Conservation (phyloP, 2,113 vertebrate species). For the Tychaedon coryphoeus region DNA sequence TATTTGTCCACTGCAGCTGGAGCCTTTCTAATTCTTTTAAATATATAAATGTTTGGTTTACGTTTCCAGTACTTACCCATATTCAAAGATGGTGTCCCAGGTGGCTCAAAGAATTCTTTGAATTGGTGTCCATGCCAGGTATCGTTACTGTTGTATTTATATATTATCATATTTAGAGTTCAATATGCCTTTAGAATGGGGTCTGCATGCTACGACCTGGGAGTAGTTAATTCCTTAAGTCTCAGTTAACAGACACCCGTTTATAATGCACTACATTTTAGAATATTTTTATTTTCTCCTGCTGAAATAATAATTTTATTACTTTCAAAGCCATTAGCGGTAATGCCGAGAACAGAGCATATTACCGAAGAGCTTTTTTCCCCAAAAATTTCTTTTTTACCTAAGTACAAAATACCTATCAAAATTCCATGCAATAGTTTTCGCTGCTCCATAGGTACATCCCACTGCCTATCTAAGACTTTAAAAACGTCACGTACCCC, state of each 20-base stretch:
- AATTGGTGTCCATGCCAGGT: not conserved
- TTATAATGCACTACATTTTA: not conserved
- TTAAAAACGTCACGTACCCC: slow-evolving; percentile 2
- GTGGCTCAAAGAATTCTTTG: not conserved
- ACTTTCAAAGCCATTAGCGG: not conserved
- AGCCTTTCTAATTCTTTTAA: not conserved
- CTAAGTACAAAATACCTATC: not conserved
- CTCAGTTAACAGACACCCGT: not conserved
- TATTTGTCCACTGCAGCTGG: not conserved
- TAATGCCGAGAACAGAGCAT: not conserved
- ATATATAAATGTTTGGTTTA: not conserved
- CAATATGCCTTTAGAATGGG: not conserved
- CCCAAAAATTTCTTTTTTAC: not conserved
- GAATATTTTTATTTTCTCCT: not conserved
- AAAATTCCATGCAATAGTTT: not conserved
- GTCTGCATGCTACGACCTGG: not conserved
- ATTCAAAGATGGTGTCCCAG: not conserved
- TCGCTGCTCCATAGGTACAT: not conserved
- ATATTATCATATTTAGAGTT: not conserved
- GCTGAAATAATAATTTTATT: not conserved
- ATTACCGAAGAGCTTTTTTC: not conserved
- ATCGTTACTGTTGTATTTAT: not conserved
- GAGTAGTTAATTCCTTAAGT: not conserved
- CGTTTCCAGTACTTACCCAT: not conserved
- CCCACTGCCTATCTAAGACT: not conserved